phyloP scores from a whole-genome alignment of 1,140 invertebrate genomes.

The Papilio dardanus region DNA sequence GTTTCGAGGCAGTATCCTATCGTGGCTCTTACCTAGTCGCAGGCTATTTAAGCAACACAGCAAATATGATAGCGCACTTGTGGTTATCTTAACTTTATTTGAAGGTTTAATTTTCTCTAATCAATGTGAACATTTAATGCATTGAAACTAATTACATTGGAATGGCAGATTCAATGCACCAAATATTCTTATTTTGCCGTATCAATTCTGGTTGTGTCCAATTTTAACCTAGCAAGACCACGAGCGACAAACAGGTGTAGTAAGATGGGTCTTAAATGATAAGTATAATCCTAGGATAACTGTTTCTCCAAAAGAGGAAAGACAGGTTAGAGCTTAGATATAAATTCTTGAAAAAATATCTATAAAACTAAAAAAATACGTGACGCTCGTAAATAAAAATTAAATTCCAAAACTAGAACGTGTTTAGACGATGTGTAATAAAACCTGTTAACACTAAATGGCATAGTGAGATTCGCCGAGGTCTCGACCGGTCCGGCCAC shows the following conservation, averaged over 20 bases:
- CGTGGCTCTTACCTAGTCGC: background rate
- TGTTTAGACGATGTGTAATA: background rate
- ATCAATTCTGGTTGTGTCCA: background rate
- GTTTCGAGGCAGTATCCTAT: background rate
- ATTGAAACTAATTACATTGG: too few species aligned
- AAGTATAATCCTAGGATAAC: background rate
- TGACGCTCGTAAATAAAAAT: background rate
- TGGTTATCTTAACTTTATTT: background rate
- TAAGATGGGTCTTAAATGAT: background rate
- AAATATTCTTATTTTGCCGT: too few species aligned
- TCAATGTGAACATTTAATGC: background rate
- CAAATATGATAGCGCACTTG: background rate
- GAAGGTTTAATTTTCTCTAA: background rate
- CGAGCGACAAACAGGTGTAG: background rate
- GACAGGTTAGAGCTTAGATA: background rate
- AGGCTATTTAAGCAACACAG: background rate
- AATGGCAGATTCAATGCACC: too few species aligned
- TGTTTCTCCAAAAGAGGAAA: background rate
- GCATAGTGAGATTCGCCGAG: constrained; percentile 53
- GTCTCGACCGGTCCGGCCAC: constrained; percentile 47
- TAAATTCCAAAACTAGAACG: background rate
- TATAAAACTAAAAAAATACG: background rate
- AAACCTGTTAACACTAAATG: constrained; percentile 44
- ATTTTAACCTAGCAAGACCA: background rate
- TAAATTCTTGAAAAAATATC: background rate